phyloP scores from a whole-genome alignment of 2,797 vertebrate species.

The Aythya fuligula region DNA sequence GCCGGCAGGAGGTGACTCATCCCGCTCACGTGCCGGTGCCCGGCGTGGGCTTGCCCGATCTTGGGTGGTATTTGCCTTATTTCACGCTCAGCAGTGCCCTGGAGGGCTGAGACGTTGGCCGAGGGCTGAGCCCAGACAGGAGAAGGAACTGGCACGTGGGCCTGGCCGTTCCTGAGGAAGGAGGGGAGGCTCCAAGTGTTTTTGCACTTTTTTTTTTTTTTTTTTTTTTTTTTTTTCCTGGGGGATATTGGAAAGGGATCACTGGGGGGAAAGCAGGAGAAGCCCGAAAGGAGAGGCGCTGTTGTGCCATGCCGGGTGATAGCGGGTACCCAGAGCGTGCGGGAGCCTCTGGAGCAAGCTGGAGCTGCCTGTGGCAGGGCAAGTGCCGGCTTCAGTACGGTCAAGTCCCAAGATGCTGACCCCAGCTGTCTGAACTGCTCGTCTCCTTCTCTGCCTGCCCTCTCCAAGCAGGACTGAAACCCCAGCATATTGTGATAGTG shows the following conservation, averaged over 20 bases:
- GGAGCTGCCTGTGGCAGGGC: not conserved
- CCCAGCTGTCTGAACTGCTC: not conserved
- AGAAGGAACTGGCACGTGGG: not conserved
- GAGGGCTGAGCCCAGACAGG: not conserved
- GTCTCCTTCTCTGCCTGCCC: not conserved
- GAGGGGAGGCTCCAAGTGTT: not conserved
- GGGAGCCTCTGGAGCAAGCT: not conserved
- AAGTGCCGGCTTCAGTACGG: too few species aligned
- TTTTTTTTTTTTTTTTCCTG: not conserved
- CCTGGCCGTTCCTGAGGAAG: not conserved
- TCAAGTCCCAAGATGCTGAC: not conserved
- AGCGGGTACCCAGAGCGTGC: fast-evolving
- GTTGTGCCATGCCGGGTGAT: not conserved
- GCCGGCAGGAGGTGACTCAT: slow-evolving; percentile 44
- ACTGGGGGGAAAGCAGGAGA: not conserved
- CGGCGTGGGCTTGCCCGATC: slow-evolving; percentile 39
- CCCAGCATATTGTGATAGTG: too few species aligned
- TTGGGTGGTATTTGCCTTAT: slow-evolving; percentile 51
- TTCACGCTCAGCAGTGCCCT: not conserved
- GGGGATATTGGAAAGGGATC: not conserved
- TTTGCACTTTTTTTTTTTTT: too few species aligned
- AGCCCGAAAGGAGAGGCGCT: not conserved
- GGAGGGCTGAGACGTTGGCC: not conserved
- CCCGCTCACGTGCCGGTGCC: not conserved
- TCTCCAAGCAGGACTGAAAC: not conserved